Base-by-base conservation (phyloP, 2,797 vertebrate species). In the Danio choprae region DNA sequence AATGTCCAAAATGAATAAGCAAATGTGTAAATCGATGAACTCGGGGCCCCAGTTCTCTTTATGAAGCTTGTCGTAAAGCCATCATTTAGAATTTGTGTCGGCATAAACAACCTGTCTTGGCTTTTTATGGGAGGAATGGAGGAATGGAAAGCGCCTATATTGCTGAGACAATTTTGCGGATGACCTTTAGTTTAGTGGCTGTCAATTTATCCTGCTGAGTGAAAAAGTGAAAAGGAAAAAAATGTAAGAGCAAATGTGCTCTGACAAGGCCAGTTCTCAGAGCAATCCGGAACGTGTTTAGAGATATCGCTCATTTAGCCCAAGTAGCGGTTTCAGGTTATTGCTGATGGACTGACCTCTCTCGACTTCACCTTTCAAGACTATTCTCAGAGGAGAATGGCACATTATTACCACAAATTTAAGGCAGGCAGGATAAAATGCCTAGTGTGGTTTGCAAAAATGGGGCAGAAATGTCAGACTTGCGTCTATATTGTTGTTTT, bases 181-280 rank as follows among this genome's bases (percentile, higher is more conserved):
- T 79, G 80, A 84, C 84, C 82, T 87, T 88, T 84, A 77, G 70
- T 83, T 86, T 81, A 79, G 81, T 75, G 55, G 71, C 76, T 85
- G 86, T 84, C 77, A 75, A 79, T 87, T 81, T 79, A 77, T 84
- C 72, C 53, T 64, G 77, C 64, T 55, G 59, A 68, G 60, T 65
- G 29, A 60, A 74, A 73, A 63, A 51, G 63, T 13, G 40, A 80
- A 72, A 72, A 20, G 18, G 51, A 18, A 75, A 74, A 81, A 81
- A 83, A 74, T 62, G 60, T 64, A 20, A 59, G 65, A 5, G 51
- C 62, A 74, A 75, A 85, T 81, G 48, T 40, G 41, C 58, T 56
- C 20, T 43, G 81, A 83, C 72, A 73, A 60, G 74, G 80, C 78
- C 4, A 55, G 81, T 74, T 85, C 80, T 81, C 71, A 43, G 40